Conservation (phyloP, 1,140 invertebrate genomes). For the Tachypleus tridentatus region DNA sequence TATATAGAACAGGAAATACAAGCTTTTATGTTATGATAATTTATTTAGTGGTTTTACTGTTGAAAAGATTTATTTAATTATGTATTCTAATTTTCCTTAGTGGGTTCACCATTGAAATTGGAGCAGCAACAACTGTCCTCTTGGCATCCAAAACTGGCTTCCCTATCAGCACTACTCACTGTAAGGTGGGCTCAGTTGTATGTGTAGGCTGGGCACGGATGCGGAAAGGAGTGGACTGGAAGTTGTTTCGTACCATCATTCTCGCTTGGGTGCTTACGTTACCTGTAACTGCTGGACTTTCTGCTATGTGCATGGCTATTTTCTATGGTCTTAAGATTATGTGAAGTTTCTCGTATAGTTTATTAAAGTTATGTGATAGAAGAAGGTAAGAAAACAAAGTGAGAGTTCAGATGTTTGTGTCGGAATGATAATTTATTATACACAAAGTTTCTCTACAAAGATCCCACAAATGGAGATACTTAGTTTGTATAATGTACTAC, state of each 20-base stretch:
- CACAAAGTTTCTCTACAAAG: too few species aligned
- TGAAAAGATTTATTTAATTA: too few species aligned
- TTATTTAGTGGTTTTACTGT: too few species aligned
- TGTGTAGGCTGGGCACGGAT: slow-evolving; percentile 68
- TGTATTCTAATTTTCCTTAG: slow-evolving; percentile 34
- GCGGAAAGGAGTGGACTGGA: slow-evolving; percentile 69
- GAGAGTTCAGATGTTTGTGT: too few species aligned
- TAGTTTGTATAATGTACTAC: too few species aligned
- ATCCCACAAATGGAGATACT: too few species aligned
- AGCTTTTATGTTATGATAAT: too few species aligned
- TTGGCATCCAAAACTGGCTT: slow-evolving; percentile 90
- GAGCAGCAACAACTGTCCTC: slow-evolving; percentile 88
- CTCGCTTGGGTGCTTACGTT: slow-evolving; percentile 95
- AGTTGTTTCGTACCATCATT: slow-evolving; percentile 82
- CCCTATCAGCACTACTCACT: slow-evolving; percentile 96
- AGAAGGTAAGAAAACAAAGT: too few species aligned
- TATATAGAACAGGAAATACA: too few species aligned
- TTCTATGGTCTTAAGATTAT: slow-evolving; percentile 34
- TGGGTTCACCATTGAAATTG: slow-evolving; percentile 91
- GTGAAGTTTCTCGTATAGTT: too few species aligned
- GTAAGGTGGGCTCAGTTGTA: slow-evolving; percentile 94
- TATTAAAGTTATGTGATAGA: too few species aligned
- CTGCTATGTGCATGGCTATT: slow-evolving; percentile 26
- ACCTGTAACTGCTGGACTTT: slow-evolving; percentile 55
- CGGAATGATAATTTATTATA: too few species aligned